These are phyloP conservation scores for Oscheius sp. DNA, from an alignment of 1,140 invertebrate genomes.

Conservation along the genomic window DNA sequence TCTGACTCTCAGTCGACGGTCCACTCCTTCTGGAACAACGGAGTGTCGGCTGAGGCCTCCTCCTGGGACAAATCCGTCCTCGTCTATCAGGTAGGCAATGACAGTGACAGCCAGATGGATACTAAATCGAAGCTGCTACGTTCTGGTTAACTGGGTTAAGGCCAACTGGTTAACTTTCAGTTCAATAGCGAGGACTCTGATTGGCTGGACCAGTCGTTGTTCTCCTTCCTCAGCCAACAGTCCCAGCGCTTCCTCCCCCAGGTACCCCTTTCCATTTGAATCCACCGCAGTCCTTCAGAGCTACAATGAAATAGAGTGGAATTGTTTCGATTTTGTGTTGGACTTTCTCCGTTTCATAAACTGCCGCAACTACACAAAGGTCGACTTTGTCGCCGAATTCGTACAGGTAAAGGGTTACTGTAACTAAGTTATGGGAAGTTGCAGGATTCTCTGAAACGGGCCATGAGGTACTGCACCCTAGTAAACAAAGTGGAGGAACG, in stretches of 20 bases:
- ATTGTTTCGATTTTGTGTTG: constrained; percentile 35
- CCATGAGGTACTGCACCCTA: constrained; percentile 19
- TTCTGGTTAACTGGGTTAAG: background rate
- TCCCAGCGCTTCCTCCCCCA: background rate
- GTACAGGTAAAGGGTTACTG: background rate
- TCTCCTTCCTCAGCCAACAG: background rate
- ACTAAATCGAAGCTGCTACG: background rate
- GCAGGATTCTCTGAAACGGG: constrained; percentile 4
- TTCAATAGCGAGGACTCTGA: background rate
- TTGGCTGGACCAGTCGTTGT: background rate
- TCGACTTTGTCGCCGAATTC: constrained; percentile 20
- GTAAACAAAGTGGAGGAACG: background rate
- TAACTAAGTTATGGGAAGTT: background rate
- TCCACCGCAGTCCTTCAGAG: constrained; percentile 10
- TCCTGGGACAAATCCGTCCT: background rate
- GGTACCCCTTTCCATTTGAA: background rate
- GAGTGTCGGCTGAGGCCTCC: background rate
- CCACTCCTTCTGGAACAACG: constrained; percentile 31
- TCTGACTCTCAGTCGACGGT: background rate
- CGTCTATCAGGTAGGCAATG: background rate
- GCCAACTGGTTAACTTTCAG: background rate
- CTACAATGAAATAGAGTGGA: constrained; percentile 18
- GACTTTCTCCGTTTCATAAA: constrained; percentile 20
- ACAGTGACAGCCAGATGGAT: background rate
- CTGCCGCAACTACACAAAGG: background rate